Conservation (phyloP, 2,888 invertebrate species). For the Hecatera dysodea region DNA sequence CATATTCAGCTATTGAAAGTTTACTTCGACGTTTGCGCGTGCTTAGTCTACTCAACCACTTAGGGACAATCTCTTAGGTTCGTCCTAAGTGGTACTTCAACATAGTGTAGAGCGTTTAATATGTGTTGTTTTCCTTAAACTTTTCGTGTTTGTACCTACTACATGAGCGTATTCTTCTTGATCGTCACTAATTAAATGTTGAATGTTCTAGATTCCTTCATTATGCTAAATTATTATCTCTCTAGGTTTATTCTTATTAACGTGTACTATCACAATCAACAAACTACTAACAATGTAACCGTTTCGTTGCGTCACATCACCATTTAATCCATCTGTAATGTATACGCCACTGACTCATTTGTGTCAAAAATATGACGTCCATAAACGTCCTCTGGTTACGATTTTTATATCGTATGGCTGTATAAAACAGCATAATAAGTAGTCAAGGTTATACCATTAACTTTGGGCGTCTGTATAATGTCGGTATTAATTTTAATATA, state of each 20-base stretch:
- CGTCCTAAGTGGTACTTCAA: not conserved
- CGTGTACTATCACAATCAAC: slow-evolving; percentile 1
- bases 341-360: slow-evolving; percentile 30
- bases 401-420: slow-evolving; percentile 24
- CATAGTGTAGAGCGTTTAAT: not conserved
- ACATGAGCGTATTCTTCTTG: not conserved
- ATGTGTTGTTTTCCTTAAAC: not conserved
- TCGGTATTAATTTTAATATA: slow-evolving; percentile 17
- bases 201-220: slow-evolving; percentile 12
- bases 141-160: slow-evolving; percentile 11
- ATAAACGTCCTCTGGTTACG: slow-evolving; percentile 4
- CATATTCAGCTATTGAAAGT: not conserved
- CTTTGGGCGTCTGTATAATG: slow-evolving; percentile 7
- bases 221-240: not conserved
- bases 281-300: not conserved
- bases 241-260: not conserved
- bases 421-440: slow-evolving; percentile 17
- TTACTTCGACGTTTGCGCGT: not conserved
- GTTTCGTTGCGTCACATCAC: slow-evolving; percentile 4
- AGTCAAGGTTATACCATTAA: slow-evolving; percentile 30
- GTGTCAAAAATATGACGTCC: slow-evolving; percentile 20
- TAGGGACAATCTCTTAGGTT: not conserved
- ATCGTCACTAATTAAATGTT: not conserved
- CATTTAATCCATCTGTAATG: slow-evolving; percentile 11
- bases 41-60: not conserved